Percentiles rank a stretch among this genome's conserved stretches.
Conservation (phyloP, 2,113 vertebrate species). For the Capreolus pygargus region DNA sequence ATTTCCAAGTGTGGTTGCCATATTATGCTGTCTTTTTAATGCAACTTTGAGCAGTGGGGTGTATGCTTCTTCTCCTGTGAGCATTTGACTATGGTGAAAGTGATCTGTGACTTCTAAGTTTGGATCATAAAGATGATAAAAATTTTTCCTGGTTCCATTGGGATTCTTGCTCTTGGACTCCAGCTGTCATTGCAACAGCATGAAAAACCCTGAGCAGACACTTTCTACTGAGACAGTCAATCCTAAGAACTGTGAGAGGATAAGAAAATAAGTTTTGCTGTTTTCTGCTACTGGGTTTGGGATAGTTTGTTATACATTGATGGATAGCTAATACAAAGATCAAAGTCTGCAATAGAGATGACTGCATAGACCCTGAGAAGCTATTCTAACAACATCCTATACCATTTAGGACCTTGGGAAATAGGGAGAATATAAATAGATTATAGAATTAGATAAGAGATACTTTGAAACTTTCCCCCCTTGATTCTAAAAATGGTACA, state of each 20-base stretch:
- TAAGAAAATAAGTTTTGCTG: neutral
- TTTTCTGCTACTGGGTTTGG: neutral
- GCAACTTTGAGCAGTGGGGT: neutral
- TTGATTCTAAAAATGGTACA: neutral
- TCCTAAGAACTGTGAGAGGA: neutral
- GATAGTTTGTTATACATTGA: neutral
- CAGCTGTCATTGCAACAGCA: neutral
- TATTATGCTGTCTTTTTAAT: neutral
- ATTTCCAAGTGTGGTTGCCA: neutral
- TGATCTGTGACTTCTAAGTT: neutral
- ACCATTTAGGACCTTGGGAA: neutral
- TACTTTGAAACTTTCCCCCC: neutral
- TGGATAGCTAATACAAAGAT: neutral
- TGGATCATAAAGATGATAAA: neutral
- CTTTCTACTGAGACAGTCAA: neutral
- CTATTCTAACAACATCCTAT: neutral
- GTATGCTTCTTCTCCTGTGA: neutral
- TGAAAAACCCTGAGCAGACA: neutral
- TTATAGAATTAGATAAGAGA: neutral
- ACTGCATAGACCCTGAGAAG: neutral
- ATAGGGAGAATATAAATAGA: neutral
- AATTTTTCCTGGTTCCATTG: neutral
- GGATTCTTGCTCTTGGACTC: neutral
- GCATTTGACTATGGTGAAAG: neutral
- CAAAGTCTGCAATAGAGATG: neutral